Base-by-base conservation (phyloP, 35 echinoderm and acorn worm genomes). In the Ophioderma brevispina region DNA sequence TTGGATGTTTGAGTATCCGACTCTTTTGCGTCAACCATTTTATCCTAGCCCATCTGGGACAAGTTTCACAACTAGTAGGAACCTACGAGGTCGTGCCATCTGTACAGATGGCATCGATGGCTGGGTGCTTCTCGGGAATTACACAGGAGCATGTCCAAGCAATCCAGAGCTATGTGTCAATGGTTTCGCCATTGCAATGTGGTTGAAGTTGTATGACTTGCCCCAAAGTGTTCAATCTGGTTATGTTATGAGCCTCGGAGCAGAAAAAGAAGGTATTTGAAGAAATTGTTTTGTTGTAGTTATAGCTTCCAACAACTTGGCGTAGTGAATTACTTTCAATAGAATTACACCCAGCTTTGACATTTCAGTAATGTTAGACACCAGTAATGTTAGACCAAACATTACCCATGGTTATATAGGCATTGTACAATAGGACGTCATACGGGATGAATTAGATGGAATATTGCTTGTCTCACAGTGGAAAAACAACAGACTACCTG, bases 101-200 rank as follows among this genome's bases (percentile, higher is more conserved):
- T 85, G 78, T 23, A 91, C 88, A 32, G 79, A 91, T 32, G 86
- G 88, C 0, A 30, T 43, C 0, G 79, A 86, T 0, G 84, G 93
- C 6, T 87, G 33, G 35, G 43, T 95, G 35, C 52, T 87, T 30
- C 35, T 87, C 0, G 88, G 93, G 1, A 35, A 91, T 28, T 87
- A 43, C n/a, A 31, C 31, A 19, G 43, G 55, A 14, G 34, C 38
- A 8, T 95, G 94, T 59, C 90, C 86, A 31, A 87, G 84, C 35
- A 59, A 88, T 70, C 94, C 90, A 0, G 88, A 86, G 33, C 19
- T 49, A 23, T 98, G 96, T 70, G 52, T 14, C 1, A 38, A 94
- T 91, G 96, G 96, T 0, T 92, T 98, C 33, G 75, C 89, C 18
- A 0, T 98, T 6, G 81, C 89, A 13, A 21, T 92, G 10, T 98